Evolutionary conservation across 2,888 invertebrate genomes (phyloP).

Genomic region (Uropetala carovei): DNA sequence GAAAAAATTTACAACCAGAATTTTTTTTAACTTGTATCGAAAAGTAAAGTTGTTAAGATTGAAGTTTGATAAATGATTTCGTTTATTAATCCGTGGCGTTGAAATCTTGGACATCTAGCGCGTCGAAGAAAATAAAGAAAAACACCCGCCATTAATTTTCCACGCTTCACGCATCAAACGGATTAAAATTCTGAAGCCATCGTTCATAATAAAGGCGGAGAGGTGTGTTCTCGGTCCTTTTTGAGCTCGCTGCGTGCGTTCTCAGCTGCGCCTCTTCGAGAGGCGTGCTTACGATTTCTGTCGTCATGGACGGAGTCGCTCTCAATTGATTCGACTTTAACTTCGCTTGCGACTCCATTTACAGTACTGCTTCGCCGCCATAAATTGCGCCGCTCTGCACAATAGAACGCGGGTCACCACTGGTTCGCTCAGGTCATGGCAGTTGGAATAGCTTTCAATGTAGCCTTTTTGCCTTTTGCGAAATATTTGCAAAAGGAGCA

Average conservation of each 20-base stretch:
- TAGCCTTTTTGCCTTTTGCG: background rate
- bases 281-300: background rate
- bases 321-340: slow-evolving; percentile 7
- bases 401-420: background rate
- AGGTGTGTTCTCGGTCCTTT: background rate
- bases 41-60: too few species aligned
- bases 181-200: background rate
- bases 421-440: background rate
- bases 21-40: too few species aligned
- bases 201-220: background rate
- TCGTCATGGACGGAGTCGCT: background rate
- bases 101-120: too few species aligned
- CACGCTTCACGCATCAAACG: background rate
- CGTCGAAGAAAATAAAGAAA: too few species aligned
- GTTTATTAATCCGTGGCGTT: too few species aligned
- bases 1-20: too few species aligned
- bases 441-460: background rate
- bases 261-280: background rate
- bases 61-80: too few species aligned
- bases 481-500: background rate
- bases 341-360: background rate
- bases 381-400: too few species aligned
- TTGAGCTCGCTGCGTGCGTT: background rate
- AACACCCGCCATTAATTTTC: background rate
- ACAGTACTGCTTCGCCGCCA: background rate